Evolutionary conservation across 2,797 vertebrate species (phyloP).

Genomic region (Cuculus canorus): DNA sequence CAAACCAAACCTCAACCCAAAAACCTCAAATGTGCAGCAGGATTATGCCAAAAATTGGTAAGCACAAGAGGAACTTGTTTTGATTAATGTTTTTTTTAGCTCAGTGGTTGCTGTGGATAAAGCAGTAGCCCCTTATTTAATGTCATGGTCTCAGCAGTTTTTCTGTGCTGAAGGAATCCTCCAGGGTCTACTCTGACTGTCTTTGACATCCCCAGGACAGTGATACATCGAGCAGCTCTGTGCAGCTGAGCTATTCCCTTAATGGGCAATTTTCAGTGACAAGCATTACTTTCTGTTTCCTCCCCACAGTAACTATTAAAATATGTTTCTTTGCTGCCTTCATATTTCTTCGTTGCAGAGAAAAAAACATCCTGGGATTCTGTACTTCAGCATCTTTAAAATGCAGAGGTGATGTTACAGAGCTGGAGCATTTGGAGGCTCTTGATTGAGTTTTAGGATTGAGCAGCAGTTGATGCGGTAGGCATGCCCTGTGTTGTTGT

Average conservation of each 20-base stretch:
- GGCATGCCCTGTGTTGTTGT: background rate
- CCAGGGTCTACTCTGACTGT: background rate
- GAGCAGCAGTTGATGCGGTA: background rate
- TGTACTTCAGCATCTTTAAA: background rate
- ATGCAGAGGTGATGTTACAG: accelerated
- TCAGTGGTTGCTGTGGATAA: background rate
- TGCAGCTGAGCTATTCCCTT: background rate
- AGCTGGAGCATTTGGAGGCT: background rate
- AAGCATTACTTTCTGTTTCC: background rate
- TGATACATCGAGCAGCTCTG: background rate
- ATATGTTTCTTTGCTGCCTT: background rate
- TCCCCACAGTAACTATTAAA: background rate
- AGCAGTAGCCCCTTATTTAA: background rate
- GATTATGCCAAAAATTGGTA: background rate
- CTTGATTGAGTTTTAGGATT: background rate
- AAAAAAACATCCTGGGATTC: background rate
- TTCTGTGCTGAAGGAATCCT: background rate
- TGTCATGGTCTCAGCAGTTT: background rate
- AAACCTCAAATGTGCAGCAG: background rate
- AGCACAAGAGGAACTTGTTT: background rate
- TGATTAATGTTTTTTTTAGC: background rate
- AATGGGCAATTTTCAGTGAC: background rate
- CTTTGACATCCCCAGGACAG: background rate
- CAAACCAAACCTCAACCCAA: background rate
- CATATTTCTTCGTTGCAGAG: accelerated